A percentile compares a stretch with the other conserved stretches of the same genome.
Conservation (phyloP, 1,140 invertebrate species). For the Mercenaria mercenaria region DNA sequence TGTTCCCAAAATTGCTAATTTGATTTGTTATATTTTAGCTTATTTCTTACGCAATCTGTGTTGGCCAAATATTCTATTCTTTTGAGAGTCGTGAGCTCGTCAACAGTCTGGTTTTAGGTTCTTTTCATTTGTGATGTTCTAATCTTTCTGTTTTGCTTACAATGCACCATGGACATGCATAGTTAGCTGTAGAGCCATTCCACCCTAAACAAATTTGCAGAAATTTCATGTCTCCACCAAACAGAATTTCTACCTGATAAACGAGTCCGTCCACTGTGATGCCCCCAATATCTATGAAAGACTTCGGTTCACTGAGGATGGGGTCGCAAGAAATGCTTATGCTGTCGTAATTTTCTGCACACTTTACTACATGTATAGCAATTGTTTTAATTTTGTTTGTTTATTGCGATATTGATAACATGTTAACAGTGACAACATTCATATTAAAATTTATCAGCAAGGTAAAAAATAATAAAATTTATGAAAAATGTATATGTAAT, state of each 20-base stretch:
- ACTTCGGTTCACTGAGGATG: background rate
- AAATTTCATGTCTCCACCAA: conserved; percentile 25
- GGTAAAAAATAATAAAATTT: no score
- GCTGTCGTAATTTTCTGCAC: conserved; percentile 21
- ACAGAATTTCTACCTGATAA: background rate
- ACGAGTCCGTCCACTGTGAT: background rate
- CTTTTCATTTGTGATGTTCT: background rate
- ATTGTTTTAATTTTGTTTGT: no score
- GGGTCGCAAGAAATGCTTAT: background rate
- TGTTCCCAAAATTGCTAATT: background rate
- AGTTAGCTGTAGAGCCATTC: background rate
- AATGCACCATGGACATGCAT: conserved; percentile 22
- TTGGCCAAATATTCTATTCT: background rate
- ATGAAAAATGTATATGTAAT: no score
- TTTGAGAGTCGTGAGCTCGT: background rate
- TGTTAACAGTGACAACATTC: no score
- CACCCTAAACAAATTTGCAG: conserved; percentile 6
- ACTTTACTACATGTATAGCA: conserved; percentile 17
- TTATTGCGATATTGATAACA: no score
- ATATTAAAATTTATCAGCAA: no score
- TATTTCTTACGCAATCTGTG: background rate
- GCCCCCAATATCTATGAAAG: background rate
- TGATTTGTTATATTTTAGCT: background rate
- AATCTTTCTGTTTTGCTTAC: background rate
- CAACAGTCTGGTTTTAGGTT: conserved; percentile 13